phyloP scores from a whole-genome alignment of 2,888 invertebrate genomes.

The Eucriotettix oculatus region DNA sequence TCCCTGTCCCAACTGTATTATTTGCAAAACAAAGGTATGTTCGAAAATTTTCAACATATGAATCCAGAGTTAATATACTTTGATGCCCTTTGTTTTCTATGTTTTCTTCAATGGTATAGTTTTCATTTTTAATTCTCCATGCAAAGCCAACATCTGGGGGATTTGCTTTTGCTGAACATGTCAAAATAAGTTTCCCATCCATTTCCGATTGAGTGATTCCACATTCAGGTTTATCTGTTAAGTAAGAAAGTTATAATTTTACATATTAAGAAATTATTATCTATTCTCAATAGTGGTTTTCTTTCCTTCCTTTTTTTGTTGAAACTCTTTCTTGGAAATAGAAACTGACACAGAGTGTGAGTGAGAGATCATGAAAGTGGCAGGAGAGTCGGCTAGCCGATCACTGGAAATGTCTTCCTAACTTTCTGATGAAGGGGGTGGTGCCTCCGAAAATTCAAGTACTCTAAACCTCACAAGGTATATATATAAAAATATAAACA shows the following conservation, averaged over 20 bases:
- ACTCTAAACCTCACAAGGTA: too few relatives aligned
- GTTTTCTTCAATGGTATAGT: slow-evolving; percentile 52
- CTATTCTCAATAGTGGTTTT: too few relatives aligned
- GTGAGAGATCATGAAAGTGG: too few relatives aligned
- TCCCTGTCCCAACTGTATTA: slow-evolving; percentile 56
- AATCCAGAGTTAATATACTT: slow-evolving; percentile 45
- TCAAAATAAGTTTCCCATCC: slow-evolving; percentile 56
- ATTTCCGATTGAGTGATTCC: slow-evolving; percentile 55
- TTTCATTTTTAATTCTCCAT: slow-evolving; percentile 73
- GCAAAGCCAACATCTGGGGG: slow-evolving; percentile 60
- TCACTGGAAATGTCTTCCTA: too few relatives aligned
- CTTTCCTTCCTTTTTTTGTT: too few relatives aligned
- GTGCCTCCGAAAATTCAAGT: too few relatives aligned
- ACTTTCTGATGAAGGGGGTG: too few relatives aligned
- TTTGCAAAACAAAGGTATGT: slow-evolving; percentile 75
- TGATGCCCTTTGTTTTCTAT: slow-evolving; percentile 33
- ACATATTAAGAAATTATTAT: too few relatives aligned
- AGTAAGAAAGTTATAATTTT: not conserved
- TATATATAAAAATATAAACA: too few relatives aligned
- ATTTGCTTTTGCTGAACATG: slow-evolving; percentile 69
- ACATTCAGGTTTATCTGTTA: slow-evolving; percentile 69
- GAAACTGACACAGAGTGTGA: too few relatives aligned
- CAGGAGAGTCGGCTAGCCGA: too few relatives aligned
- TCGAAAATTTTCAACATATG: slow-evolving; percentile 42
- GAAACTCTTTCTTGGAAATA: too few relatives aligned